These are phyloP conservation scores for Heteromurus nitidus DNA, from an alignment of 2,888 invertebrate species.

Conservation along the genomic window DNA sequence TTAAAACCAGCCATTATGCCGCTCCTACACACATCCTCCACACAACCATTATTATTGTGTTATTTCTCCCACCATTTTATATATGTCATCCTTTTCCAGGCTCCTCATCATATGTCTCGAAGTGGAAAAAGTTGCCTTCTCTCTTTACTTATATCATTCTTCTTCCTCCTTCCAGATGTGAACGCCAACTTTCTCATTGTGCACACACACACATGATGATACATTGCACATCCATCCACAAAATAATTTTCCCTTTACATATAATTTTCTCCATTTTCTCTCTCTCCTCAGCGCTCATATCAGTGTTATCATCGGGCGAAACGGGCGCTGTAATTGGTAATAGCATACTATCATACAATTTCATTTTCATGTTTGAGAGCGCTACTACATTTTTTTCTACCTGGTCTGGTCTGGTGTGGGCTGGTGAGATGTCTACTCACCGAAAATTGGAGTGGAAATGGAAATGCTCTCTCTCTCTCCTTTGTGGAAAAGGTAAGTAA, in stretches of 20 bases:
- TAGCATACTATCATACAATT: constrained; percentile 50
- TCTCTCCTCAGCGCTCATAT: neutral
- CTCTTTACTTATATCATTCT: too few relatives aligned
- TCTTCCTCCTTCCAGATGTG: constrained; percentile 1
- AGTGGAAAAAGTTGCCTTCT: too few relatives aligned
- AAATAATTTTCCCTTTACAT: constrained; percentile 6
- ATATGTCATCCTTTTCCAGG: too few relatives aligned
- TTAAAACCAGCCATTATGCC: constrained; percentile 16
- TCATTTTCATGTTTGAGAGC: constrained; percentile 57
- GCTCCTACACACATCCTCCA: constrained; percentile 12
- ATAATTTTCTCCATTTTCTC: constrained; percentile 4
- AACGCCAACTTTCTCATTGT: constrained; percentile 12
- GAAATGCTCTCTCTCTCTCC: neutral
- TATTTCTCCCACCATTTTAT: too few relatives aligned
- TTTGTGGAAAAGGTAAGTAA: constrained; percentile 14
- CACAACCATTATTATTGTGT: constrained; percentile 44
- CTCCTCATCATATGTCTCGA: too few relatives aligned
- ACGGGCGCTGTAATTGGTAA: constrained; percentile 39
- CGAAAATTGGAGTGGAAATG: neutral
- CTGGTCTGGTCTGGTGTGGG: constrained; percentile 3
- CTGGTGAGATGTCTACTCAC: constrained; percentile 11
- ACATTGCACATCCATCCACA: constrained; percentile 25
- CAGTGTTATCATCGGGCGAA: too few relatives aligned
- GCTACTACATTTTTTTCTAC: constrained; percentile 42
- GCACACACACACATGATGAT: neutral